Conservation (phyloP, 1,140 invertebrate genomes). For the Mercenaria mercenaria region DNA sequence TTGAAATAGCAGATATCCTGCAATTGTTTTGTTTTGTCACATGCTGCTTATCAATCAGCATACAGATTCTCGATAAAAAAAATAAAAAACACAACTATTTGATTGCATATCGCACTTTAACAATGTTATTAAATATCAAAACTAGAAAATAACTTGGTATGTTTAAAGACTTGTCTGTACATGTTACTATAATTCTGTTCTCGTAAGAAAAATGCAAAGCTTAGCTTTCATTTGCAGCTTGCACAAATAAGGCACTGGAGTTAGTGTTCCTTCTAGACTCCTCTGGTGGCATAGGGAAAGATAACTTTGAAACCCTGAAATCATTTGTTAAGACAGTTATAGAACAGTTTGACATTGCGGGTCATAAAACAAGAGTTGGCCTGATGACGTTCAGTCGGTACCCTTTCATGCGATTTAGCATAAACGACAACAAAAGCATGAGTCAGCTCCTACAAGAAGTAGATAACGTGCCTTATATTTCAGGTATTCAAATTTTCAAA, state of each 20-base stretch:
- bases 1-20: too few relatives aligned
- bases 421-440: background rate
- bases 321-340: background rate
- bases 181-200: too few relatives aligned
- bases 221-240: constrained; percentile 15
- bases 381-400: constrained; percentile 6
- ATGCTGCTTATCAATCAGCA: too few relatives aligned
- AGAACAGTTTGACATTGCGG: background rate
- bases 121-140: too few relatives aligned
- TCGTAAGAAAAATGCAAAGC: too few relatives aligned
- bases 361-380: background rate
- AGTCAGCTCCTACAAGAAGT: background rate
- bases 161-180: too few relatives aligned
- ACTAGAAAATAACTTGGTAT: too few relatives aligned
- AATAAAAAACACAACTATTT: too few relatives aligned
- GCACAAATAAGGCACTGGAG: background rate
- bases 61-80: too few relatives aligned
- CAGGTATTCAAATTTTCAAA: background rate
- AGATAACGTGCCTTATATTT: background rate
- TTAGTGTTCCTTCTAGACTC: background rate
- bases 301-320: background rate
- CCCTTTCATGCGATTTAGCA: background rate
- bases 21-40: too few relatives aligned
- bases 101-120: too few relatives aligned
- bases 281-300: background rate